phyloP scores from a whole-genome alignment of 2,113 vertebrate species.

The Lophotis ruficrista region DNA sequence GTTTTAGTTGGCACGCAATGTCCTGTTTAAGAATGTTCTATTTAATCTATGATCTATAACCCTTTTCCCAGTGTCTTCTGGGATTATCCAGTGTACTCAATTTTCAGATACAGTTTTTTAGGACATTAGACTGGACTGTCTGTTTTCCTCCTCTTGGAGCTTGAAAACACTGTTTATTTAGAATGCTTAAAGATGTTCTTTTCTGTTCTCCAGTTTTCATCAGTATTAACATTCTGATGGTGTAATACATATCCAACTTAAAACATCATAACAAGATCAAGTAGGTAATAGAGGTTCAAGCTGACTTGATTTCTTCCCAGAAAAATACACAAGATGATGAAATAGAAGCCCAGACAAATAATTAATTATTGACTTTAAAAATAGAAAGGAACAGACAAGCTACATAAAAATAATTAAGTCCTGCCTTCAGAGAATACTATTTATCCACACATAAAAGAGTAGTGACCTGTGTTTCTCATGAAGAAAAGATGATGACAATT shows the following conservation, averaged over 20 bases:
- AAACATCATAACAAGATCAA: not conserved
- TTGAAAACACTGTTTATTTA: not conserved
- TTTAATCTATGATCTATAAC: not conserved
- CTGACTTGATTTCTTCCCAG: not conserved
- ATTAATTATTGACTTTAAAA: constrained; percentile 24
- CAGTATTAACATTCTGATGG: not conserved
- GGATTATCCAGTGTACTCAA: not conserved
- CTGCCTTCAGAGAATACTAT: not conserved
- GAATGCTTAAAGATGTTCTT: not conserved
- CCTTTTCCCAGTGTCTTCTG: not conserved
- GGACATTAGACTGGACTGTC: not conserved
- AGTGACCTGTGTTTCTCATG: not conserved
- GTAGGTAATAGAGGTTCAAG: not conserved
- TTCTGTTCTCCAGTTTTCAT: not conserved
- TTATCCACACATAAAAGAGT: constrained; percentile 19
- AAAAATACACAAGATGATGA: not conserved
- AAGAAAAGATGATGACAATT: not conserved
- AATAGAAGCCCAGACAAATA: constrained; percentile 3
- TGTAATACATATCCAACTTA: not conserved
- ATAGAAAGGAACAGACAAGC: not conserved
- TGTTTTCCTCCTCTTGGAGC: not conserved
- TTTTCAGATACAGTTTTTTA: constrained; percentile 1
- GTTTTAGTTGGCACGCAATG: not conserved
- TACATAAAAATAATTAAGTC: constrained; percentile 8
- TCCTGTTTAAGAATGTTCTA: not conserved